A percentile compares a stretch with the other conserved stretches of the same genome.
These are phyloP conservation scores for Tenebrosternarchus preto DNA, from an alignment of 2,113 vertebrate genomes.

Conservation along the genomic window DNA sequence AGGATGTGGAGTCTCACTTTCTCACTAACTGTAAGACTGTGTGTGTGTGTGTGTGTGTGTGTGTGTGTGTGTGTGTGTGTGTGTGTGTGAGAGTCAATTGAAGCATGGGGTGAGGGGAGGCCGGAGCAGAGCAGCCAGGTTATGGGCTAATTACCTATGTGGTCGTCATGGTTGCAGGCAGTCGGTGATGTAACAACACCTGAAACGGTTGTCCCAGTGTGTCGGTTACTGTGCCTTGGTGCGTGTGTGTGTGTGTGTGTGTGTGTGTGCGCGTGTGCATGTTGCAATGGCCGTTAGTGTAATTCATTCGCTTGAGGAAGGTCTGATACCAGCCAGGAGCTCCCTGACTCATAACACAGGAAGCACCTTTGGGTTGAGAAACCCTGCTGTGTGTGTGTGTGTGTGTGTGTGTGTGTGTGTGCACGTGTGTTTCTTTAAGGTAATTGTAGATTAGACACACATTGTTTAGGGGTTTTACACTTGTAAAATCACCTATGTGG, in stretches of 20 bases:
- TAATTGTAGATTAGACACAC: not conserved
- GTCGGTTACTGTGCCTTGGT: slow-evolving; percentile 50
- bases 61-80: slow-evolving; percentile 31
- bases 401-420: slow-evolving; percentile 20
- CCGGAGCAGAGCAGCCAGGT: slow-evolving; percentile 70
- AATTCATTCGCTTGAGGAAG: slow-evolving; percentile 80
- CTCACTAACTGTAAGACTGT: not conserved
- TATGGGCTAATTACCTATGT: slow-evolving; percentile 66
- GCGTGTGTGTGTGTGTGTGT: slow-evolving; percentile 37
- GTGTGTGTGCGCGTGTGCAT: slow-evolving; percentile 42
- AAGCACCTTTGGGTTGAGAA: slow-evolving; percentile 52
- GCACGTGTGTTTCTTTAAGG: slow-evolving; percentile 3
- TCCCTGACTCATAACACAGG: slow-evolving; percentile 50
- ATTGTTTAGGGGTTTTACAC: not conserved
- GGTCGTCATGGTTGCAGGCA: slow-evolving; percentile 62
- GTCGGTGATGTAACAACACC: slow-evolving; percentile 79
- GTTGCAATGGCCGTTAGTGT: slow-evolving; percentile 69
- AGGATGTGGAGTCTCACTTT: slow-evolving; percentile 21
- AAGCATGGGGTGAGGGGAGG: slow-evolving; percentile 44
- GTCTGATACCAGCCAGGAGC: slow-evolving; percentile 53
- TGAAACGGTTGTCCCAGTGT: slow-evolving; percentile 72
- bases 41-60: not conserved
- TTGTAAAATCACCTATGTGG: no score
- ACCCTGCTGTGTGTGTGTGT: slow-evolving; percentile 23
- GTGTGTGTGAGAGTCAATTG: slow-evolving; percentile 38